Evolutionary conservation across 2,797 vertebrate species (phyloP), one percentile per base, ranked within the genome.

Genomic region (Galaxias olidus): DNA sequence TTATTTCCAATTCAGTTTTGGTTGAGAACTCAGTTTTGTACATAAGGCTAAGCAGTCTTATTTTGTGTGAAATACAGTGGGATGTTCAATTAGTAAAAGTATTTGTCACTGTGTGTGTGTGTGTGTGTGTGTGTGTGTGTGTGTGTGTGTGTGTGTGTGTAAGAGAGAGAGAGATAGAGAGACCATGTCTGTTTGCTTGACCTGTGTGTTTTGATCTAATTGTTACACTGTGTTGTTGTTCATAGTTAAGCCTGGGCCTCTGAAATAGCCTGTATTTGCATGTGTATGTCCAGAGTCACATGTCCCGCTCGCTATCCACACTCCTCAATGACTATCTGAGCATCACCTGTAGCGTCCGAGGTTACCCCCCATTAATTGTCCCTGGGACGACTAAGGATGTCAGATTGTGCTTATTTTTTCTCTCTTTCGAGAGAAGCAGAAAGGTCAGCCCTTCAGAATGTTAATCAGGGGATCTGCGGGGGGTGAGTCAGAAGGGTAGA

Each of bases 321-420:
- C 48, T 49, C 14, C 48, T 15, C 15, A 15, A 49, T 13, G 48
- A 15, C 48, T 15, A 14, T 14, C 8, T 15, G 48, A 49, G 15
- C 63, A 71, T 87, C 80, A 86, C 79, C 75, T 81, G 75, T 77
- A 82, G 82, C 75, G 80, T 83, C 67, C 72, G 70, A 84, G 73
- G 79, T 72, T 81, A 65, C 47, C 47, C 3, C 72, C 41, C 58
- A 72, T 81, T 87, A 85, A 88, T 83, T 68, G 71, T 84, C 78
- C 78, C 84, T 84, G 79, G 71, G 74, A 78, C 80, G 74, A 78
- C 77, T 81, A 82, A 80, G 83, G 76, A 86, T 69, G 63, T 19
- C 8, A 55, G 72, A 87, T 87, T 79, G n/a, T n/a, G 82, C 74
- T 71, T 68, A 49, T 19, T 59, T 61, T 54, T 10, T 41, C 20